Evolutionary conservation across 2,113 vertebrate genomes (phyloP).

Genomic region (Anser cygnoides): DNA sequence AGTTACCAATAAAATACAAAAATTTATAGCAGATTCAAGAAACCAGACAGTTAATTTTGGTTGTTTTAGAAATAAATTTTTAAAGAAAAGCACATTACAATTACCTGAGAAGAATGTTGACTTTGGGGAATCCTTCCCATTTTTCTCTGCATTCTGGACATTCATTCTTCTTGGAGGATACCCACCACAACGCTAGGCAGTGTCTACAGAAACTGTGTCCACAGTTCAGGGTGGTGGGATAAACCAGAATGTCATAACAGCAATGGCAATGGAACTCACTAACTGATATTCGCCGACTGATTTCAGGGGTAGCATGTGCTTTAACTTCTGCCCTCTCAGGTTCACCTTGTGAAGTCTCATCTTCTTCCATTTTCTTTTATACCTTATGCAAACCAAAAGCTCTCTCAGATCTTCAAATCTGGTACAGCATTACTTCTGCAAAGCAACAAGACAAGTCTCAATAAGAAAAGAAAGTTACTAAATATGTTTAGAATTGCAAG

Average conservation of each 20-base stretch:
- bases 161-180: conserved; percentile 89
- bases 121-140: conserved; percentile 95
- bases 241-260: conserved; percentile 91
- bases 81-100: neutral
- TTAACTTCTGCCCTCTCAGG: neutral
- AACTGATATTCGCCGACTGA: conserved; percentile 74
- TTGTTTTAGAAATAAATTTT: neutral
- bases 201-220: conserved; percentile 97
- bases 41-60: neutral
- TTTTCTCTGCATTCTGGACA: conserved; percentile 94
- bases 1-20: neutral
- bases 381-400: neutral
- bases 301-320: neutral
- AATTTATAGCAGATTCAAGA: neutral
- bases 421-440: conserved; percentile 45
- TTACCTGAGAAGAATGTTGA: conserved; percentile 95
- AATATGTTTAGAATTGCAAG: neutral
- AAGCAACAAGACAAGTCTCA: neutral
- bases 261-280: conserved; percentile 92
- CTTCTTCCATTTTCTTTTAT: conserved; percentile 74
- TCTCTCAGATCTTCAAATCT: neutral
- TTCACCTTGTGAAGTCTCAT: neutral
- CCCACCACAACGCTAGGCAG: conserved; percentile 94
- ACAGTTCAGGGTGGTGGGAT: conserved; percentile 94
- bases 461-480: neutral